A percentile compares a stretch with the other conserved stretches of the same genome.
phyloP scores from a whole-genome alignment of 2,113 vertebrate species.

The Orycteropus afer region DNA sequence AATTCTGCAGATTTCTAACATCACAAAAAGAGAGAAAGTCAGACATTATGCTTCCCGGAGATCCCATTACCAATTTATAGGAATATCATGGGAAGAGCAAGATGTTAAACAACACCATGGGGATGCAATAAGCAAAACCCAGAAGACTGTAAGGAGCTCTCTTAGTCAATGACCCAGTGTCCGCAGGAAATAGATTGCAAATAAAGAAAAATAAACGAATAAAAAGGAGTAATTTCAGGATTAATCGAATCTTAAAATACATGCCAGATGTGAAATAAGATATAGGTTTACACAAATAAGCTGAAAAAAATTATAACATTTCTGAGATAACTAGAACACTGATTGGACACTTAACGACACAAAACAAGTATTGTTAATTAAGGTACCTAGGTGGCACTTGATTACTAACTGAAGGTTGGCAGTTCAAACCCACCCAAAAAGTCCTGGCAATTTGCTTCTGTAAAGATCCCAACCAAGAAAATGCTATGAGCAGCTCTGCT shows the following conservation, averaged over 20 bases:
- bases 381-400: no score
- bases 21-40: not conserved
- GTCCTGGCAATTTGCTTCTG: not conserved
- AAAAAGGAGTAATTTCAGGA: not conserved
- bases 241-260: not conserved
- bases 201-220: conserved; percentile 36
- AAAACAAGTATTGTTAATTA: not conserved
- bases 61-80: not conserved
- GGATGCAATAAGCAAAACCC: not conserved
- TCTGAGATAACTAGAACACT: not conserved
- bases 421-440: not conserved
- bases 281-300: conserved; percentile 12
- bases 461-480: not conserved
- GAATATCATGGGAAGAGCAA: not conserved
- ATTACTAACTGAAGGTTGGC: no score
- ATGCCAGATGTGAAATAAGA: conserved; percentile 16
- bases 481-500: not conserved
- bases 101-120: not conserved
- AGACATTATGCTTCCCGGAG: not conserved
- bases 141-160: not conserved
- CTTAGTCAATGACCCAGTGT: not conserved
- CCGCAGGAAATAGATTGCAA: not conserved
- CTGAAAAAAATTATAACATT: conserved; percentile 7
- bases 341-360: not conserved
- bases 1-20: not conserved